phyloP scores from a whole-genome alignment of 2,113 vertebrate genomes.

The Podilymbus podiceps region DNA sequence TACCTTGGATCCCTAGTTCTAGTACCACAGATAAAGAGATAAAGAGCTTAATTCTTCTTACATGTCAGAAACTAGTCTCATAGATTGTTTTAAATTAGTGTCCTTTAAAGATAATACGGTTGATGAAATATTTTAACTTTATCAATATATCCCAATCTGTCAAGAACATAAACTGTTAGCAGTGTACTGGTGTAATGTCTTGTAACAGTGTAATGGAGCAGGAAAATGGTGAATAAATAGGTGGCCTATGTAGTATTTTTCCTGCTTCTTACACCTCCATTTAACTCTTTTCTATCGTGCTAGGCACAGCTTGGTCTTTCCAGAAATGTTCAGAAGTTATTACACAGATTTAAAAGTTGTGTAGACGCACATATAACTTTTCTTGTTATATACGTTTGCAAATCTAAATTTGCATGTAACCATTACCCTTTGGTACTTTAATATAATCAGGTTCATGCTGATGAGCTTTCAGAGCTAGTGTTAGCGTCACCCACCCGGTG shows the following conservation, averaged over 20 bases:
- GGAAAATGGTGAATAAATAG: background rate
- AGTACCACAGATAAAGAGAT: background rate
- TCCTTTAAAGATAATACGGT: background rate
- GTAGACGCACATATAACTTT: background rate
- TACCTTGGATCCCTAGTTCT: background rate
- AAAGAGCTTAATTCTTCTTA: background rate
- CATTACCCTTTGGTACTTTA: background rate
- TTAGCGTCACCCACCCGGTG: background rate
- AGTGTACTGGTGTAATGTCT: background rate
- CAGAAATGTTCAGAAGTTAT: background rate
- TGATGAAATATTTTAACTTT: background rate
- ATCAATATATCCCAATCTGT: background rate
- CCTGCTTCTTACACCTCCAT: background rate
- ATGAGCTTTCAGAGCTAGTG: background rate
- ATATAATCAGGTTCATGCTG: background rate
- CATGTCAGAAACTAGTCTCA: background rate
- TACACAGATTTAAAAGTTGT: background rate
- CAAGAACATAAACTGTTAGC: background rate
- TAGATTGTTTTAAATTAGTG: background rate
- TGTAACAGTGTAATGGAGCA: background rate
- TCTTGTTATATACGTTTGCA: background rate
- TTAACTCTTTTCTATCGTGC: background rate
- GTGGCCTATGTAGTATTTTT: background rate
- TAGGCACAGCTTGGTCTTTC: background rate
- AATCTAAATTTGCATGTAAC: background rate